phyloP scores from a whole-genome alignment of 2,888 invertebrate genomes.

The Caenorhabditis imperialis region DNA sequence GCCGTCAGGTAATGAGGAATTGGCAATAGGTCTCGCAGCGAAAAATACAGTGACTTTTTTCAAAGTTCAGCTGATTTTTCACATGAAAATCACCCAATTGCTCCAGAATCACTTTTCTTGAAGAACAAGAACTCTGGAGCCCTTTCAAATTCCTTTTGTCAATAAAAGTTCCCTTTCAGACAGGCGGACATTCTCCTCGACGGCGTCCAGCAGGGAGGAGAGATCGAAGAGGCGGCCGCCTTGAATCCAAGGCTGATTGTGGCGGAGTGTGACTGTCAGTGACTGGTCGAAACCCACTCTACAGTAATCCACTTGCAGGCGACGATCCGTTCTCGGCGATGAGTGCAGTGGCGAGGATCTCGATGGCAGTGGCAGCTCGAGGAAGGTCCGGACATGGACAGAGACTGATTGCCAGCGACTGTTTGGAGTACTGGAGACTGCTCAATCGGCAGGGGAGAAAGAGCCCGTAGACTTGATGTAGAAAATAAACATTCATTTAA shows the following conservation, averaged over 20 bases:
- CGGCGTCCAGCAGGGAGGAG: conserved; percentile 46
- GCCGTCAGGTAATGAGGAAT: conserved; percentile 33
- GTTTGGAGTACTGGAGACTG: conserved; percentile 34
- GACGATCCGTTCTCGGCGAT: conserved; percentile 51
- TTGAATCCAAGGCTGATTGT: conserved; percentile 36
- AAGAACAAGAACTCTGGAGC: no score
- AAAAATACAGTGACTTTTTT: no score
- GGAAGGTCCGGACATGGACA: conserved; percentile 29
- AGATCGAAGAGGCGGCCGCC: conserved; percentile 44
- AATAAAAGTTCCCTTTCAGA: no score
- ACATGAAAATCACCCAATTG: no score
- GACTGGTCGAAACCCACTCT: not conserved
- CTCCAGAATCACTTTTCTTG: no score
- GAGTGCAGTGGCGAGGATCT: conserved; percentile 47
- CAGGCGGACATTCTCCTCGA: conserved; percentile 41
- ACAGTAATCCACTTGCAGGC: conserved; percentile 12
- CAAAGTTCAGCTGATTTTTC: no score
- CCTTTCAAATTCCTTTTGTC: no score
- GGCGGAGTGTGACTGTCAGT: conserved; percentile 53
- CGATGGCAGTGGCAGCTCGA: conserved; percentile 36
- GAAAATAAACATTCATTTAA: conserved; percentile 6
- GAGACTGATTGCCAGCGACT: conserved; percentile 37
- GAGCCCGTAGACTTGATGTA: no score
- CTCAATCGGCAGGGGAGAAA: conserved; percentile 23
- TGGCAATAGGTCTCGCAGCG: no score